Evolutionary conservation across 2,888 invertebrate species (phyloP).

Genomic region (Napeogenes sylphis): DNA sequence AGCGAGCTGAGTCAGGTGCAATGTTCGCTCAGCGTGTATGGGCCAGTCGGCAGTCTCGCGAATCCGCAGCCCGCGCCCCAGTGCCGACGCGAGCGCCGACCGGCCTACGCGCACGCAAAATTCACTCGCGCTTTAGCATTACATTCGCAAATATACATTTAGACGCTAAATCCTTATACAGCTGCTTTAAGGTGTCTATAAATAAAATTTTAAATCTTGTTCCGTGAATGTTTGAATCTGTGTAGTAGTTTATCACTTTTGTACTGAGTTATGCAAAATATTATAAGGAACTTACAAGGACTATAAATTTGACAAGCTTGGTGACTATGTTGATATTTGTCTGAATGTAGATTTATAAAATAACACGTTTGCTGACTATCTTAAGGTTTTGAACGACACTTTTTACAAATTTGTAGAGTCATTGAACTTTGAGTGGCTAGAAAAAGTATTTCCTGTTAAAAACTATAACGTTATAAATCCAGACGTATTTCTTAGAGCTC

Average conservation of each 20-base stretch:
- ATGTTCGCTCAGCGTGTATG: slow-evolving; percentile 44
- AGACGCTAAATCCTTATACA: slow-evolving; percentile 52
- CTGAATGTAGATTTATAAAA: neutral
- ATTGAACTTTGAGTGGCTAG: slow-evolving; percentile 18
- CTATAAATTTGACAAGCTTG: slow-evolving; percentile 4
- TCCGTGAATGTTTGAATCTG: slow-evolving; percentile 21
- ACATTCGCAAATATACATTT: slow-evolving; percentile 44
- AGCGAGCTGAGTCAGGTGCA: slow-evolving; percentile 63
- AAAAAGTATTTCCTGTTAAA: slow-evolving; percentile 10
- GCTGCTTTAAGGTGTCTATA: slow-evolving; percentile 45
- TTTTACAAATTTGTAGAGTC: slow-evolving; percentile 12
- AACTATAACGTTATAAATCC: too few relatives aligned
- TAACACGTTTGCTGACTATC: neutral
- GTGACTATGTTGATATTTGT: slow-evolving; percentile 11
- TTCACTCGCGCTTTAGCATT: slow-evolving; percentile 48
- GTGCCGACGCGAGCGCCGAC: slow-evolving; percentile 68
- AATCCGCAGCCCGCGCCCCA: slow-evolving; percentile 44
- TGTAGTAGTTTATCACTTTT: slow-evolving; percentile 1
- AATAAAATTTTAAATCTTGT: slow-evolving; percentile 51
- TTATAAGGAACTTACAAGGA: neutral
- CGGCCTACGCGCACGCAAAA: slow-evolving; percentile 68
- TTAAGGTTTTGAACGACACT: neutral
- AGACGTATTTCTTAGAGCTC: too few relatives aligned
- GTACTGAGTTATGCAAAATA: neutral
- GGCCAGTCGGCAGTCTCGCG: slow-evolving; percentile 33